Evolutionary conservation across 2,113 vertebrate species (phyloP), one percentile per base, ranked within the genome.

Genomic region (Cnemophilus loriae): DNA sequence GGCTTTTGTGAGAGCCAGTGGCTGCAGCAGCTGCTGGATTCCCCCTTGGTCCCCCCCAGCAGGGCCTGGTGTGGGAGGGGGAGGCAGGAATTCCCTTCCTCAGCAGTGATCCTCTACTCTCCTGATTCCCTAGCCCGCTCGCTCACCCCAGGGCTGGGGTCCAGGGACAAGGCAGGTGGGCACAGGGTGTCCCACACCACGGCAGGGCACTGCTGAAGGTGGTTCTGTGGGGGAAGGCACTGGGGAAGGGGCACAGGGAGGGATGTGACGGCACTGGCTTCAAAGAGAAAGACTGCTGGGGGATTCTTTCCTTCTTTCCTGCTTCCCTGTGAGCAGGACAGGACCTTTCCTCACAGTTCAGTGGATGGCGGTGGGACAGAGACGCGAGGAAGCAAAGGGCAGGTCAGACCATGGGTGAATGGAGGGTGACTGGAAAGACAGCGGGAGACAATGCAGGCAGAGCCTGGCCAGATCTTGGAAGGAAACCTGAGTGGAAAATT

Each of bases 401-500:
- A 57, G 57, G 47, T 79, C 56, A 52, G 84, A 59, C n/a, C 59
- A 8, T 4, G 59, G 46, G 32, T 10, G 73, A 84, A 49, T 6
- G 47, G 49, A 87, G 37, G 68, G 67, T 55, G 64, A 50, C 27
- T 79, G 84, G 69, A 80, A 87, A 64, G 65, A 81, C 65, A 87
- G 65, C 1, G 0, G 53, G 73, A 96, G 53, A 83, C 50, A 69
- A 41, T 1, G 3, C 16, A 5, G 24, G 57, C 84, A 96, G 75
- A 89, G 70, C 67, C 93, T 19, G 87, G 63, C 27, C 13, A 67
- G 70, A 67, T 57, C 84, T 93, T 95, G 92, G 92, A 95, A 96
- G 21, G 85, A 84, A 94, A 95, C 47, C 77, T n/a, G 79, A 95
- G 55, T 90, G 96, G 96, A 96, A 97, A 97, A 91, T 95, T 95